Evolutionary conservation across 2,888 invertebrate species (phyloP), one percentile per base, ranked within the genome.

Genomic region (Schrankia costaestrigalis): DNA sequence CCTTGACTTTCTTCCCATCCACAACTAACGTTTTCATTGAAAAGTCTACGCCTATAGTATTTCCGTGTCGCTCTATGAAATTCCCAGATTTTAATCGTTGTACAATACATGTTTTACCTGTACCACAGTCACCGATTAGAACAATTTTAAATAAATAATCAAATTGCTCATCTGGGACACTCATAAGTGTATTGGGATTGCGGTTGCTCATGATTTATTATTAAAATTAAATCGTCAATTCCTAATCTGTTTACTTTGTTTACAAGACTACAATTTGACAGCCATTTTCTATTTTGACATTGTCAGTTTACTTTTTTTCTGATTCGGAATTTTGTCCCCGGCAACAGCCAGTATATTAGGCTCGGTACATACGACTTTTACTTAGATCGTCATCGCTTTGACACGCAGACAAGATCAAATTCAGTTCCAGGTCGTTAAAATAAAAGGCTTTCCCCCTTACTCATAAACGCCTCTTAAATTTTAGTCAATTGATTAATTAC

Each of bases 21-120:
- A 98, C 93, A 54, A 94, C 90, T 22, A 98, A 91, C 32, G 97
- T 98, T 91, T 98, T 98, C 97, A 98, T 98, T 43, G 97, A 97
- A 89, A 98, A 98, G 85, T 98, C 98, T 35, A 98, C 98, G 47
- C 98, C 98, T 71, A 98, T 98, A 27, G 98, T 98, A 74, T 96
- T 97, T 39, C 97, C 97, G 85, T 98, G 97, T 54, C 95, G 90
- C 86, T 98, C 98, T 52, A 97, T 94, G 72, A 96, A 98, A 60
- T 96, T 97, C 41, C 98, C 98, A 43, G 97, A 96, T 79, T 97
- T 97, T 81, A 98, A 95, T 57, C 98, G 92, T 82, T 98, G 97
- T 40, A 98, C 97, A 54, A 98, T 95, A 69, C 94, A 97, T 44
- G 97, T 97, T 90, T 97, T 97, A 14, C 97, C 96, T 17, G 95